Base-by-base conservation (phyloP, 2,888 invertebrate species). In the Trichogramma evanescens region DNA sequence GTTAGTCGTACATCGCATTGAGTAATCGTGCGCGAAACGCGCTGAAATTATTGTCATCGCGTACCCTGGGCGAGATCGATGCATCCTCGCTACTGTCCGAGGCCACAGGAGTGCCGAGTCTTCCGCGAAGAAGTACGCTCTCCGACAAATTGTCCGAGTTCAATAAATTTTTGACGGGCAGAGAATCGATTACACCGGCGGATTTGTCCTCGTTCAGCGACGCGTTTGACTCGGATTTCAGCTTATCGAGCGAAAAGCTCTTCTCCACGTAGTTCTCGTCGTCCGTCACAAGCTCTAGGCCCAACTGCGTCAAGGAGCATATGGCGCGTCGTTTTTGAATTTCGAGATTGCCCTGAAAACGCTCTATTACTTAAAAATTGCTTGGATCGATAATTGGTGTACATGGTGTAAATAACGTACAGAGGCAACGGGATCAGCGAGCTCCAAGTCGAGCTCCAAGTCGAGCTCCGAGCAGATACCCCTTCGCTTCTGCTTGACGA, bases 241-340 rank as follows among this genome's bases (percentile, higher is more conserved):
- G 40, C 6, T 63, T 63, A 6, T 66, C 65, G 3, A 60, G 10
- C 1, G 57, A 41, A 56, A 64, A 65, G 53, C 59, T 65, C 59
- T 68, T 62, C 52, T 67, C 67, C 1, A 68, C 67, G 45, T 67
- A 67, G 53, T 67, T 67, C 10, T 68, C 66, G 8, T 67, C 65
- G 49, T 68, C 64, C 0, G 67, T 68, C 4, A 71, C 69, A 38
- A 70, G 65, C 38, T 72, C 70, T 2, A 70, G 64, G 5, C 70
- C 78, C 10, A 83, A 70, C 64, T 82, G 82, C 68, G 80, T 82
- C 9, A 83, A 80, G 1, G 83, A 82, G 70, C 82, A 84, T 67
- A 84, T 83, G 6, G 82, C 84, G 58, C 83, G 77, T 4, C 84
- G 79, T 72, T 83, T 84, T 68, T 82, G 81, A 50, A 57, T 40